Percentiles rank a stretch among this genome's conserved stretches.
These are phyloP conservation scores for Rhodinocichla rosea DNA, from an alignment of 2,113 vertebrate genomes.

Conservation along the genomic window DNA sequence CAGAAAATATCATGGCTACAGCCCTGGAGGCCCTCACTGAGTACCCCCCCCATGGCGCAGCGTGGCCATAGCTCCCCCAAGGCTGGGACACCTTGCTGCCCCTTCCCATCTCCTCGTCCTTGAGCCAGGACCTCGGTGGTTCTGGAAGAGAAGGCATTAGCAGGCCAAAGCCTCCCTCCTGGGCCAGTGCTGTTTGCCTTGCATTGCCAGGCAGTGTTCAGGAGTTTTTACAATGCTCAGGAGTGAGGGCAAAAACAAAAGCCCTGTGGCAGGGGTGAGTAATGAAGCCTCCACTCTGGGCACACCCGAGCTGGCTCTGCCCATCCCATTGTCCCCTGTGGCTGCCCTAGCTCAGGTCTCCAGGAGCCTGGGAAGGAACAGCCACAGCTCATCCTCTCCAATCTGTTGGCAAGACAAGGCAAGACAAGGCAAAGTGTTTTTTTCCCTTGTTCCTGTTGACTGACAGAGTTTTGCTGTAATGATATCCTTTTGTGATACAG, in stretches of 20 bases:
- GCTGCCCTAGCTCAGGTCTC: neutral
- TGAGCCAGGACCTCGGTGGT: neutral
- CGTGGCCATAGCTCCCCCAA: neutral
- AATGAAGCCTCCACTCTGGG: neutral
- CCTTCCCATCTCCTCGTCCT: accelerated
- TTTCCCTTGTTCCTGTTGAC: neutral
- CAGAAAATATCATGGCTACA: no score
- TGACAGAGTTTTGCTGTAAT: neutral
- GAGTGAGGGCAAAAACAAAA: neutral
- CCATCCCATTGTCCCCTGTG: neutral
- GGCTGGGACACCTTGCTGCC: neutral
- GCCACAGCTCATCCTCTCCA: neutral
- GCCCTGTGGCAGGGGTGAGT: neutral
- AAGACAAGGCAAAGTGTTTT: neutral
- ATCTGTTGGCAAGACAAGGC: neutral
- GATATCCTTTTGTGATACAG: neutral
- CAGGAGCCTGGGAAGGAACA: neutral
- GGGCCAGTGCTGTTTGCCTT: neutral
- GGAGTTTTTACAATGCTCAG: neutral
- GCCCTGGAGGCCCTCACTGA: accelerated
- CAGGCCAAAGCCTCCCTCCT: neutral
- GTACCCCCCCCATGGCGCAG: neutral
- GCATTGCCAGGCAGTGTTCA: neutral
- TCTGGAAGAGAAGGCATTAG: neutral
- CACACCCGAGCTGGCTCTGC: neutral